phyloP scores from a whole-genome alignment of 2,888 invertebrate species.

The Pandemis cinnamomeana region DNA sequence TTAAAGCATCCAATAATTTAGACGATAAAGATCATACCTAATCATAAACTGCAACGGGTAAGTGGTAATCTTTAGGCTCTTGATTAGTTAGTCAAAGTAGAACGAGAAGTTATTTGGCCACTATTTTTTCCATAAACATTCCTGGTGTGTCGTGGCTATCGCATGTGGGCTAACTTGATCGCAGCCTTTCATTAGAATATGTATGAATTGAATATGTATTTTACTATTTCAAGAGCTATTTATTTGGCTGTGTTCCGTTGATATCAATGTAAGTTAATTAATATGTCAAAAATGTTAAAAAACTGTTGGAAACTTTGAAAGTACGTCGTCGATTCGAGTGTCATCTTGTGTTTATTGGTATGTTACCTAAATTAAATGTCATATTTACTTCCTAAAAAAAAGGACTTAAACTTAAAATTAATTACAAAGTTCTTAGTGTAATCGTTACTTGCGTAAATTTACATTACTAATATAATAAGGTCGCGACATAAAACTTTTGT shows the following conservation, averaged over 20 bases:
- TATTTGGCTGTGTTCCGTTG: background rate
- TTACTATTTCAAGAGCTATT: background rate
- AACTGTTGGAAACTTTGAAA: background rate
- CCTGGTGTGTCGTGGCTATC: too few species aligned
- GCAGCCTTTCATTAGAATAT: too few species aligned
- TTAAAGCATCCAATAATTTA: conserved; percentile 13
- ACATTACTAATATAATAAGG: conserved; percentile 16
- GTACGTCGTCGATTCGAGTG: background rate
- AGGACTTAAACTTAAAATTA: conserved; percentile 2
- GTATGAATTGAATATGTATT: too few species aligned
- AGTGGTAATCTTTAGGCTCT: background rate
- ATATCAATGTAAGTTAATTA: background rate
- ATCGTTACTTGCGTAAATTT: conserved; percentile 24
- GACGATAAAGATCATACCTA: background rate
- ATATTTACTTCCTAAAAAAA: background rate
- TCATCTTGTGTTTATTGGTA: background rate
- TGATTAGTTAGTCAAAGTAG: background rate
- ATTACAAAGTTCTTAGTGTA: conserved; percentile 15
- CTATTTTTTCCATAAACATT: too few species aligned
- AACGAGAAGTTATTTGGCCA: background rate
- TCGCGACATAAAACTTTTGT: conserved; percentile 38
- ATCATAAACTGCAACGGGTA: background rate
- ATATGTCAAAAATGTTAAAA: background rate
- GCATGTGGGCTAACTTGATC: too few species aligned
- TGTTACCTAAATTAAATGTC: background rate